These are phyloP conservation scores for Panonychus citri DNA, from an alignment of 1,140 invertebrate species.

Conservation along the genomic window DNA sequence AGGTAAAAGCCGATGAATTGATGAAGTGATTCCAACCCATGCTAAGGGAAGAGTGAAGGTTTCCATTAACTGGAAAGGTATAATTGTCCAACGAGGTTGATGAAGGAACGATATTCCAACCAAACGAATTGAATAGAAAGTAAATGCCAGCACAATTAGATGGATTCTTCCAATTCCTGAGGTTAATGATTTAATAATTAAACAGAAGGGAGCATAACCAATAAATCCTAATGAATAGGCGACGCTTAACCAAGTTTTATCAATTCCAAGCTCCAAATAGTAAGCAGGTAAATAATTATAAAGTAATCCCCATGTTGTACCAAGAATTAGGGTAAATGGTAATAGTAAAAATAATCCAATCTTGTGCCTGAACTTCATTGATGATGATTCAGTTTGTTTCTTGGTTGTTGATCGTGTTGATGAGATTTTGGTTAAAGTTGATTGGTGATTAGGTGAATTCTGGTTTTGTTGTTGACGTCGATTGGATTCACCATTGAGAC, in stretches of 20 bases:
- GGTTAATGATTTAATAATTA: slow-evolving; percentile 15
- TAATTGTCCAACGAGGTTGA: slow-evolving; percentile 10
- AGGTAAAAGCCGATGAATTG: slow-evolving; percentile 12
- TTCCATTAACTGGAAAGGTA: slow-evolving; percentile 16
- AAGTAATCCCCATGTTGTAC: slow-evolving; percentile 12
- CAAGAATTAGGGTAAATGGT: slow-evolving; percentile 11
- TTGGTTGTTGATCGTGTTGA: not conserved
- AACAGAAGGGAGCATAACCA: slow-evolving; percentile 10
- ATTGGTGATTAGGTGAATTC: not conserved
- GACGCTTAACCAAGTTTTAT: slow-evolving; percentile 10
- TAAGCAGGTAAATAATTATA: slow-evolving; percentile 10
- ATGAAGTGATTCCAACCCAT: slow-evolving; percentile 16
- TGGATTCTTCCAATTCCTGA: slow-evolving; percentile 14
- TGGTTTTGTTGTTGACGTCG: too few species aligned
- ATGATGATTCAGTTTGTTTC: not conserved
- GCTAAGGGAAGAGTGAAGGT: slow-evolving; percentile 13
- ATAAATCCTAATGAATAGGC: slow-evolving; percentile 9
- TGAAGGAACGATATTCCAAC: slow-evolving; percentile 14
- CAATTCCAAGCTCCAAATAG: slow-evolving; percentile 10
- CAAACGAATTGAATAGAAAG: slow-evolving; percentile 14
- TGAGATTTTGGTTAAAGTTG: not conserved
- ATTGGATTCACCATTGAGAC: not conserved
- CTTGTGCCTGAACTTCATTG: not conserved
- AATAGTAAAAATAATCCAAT: slow-evolving; percentile 7
- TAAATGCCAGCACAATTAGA: slow-evolving; percentile 14